These are phyloP conservation scores for Zaprionus capensis DNA, from an alignment of 1,140 invertebrate species.

Conservation along the genomic window DNA sequence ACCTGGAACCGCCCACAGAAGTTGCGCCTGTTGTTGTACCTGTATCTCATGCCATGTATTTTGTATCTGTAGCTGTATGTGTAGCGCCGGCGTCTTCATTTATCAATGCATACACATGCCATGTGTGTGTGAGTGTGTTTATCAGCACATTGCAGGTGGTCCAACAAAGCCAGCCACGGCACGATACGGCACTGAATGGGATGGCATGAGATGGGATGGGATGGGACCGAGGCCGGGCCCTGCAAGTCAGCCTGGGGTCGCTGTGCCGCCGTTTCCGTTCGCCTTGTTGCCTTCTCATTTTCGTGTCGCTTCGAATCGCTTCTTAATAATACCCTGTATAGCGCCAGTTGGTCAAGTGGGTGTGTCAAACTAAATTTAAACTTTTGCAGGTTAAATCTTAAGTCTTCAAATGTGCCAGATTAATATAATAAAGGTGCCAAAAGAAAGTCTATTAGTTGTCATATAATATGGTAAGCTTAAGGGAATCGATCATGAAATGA, in stretches of 20 bases:
- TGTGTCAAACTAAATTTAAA: neutral
- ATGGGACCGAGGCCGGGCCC: slow-evolving; percentile 32
- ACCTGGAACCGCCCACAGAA: slow-evolving; percentile 55
- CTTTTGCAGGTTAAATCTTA: too few relatives aligned
- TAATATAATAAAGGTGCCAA: neutral
- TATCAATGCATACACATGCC: slow-evolving; percentile 46
- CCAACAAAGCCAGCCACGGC: slow-evolving; percentile 48
- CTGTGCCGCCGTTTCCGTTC: slow-evolving; percentile 66
- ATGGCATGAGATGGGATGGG: slow-evolving; percentile 5
- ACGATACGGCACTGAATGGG: slow-evolving; percentile 25
- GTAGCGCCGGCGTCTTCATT: slow-evolving; percentile 79
- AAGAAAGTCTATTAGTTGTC: too few relatives aligned
- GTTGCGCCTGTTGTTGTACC: slow-evolving; percentile 25
- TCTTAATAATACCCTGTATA: slow-evolving; percentile 29
- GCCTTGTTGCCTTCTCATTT: slow-evolving; percentile 47
- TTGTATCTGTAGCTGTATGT: slow-evolving; percentile 15
- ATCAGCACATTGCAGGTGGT: slow-evolving; percentile 81
- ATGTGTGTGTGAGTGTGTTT: slow-evolving; percentile 62
- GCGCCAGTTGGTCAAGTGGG: neutral
- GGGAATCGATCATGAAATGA: too few relatives aligned
- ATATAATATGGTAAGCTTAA: too few relatives aligned
- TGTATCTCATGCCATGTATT: slow-evolving; percentile 7
- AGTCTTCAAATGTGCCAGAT: neutral
- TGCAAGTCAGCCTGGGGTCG: slow-evolving; percentile 58
- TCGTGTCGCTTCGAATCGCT: slow-evolving; percentile 36